Conservation (phyloP, 2,888 invertebrate species). For the Sesia apiformis region DNA sequence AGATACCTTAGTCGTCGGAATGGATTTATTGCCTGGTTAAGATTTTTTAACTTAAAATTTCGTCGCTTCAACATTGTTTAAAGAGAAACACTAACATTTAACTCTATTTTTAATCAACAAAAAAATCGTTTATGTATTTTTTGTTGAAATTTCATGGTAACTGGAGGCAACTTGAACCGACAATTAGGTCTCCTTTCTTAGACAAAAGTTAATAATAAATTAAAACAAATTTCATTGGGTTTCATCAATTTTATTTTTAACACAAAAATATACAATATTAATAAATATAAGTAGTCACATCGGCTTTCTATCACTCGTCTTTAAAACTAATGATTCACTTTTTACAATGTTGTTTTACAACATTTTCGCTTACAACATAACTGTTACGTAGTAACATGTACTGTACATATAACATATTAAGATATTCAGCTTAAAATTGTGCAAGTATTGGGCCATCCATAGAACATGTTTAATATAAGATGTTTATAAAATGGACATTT, state of each 20-base stretch:
- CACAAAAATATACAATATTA: slow-evolving; percentile 72
- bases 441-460: slow-evolving; percentile 28
- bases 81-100: no score
- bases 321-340: slow-evolving; percentile 45
- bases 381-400: background rate
- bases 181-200: no score
- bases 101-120: no score
- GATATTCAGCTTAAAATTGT: slow-evolving; percentile 18
- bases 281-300: slow-evolving; percentile 67
- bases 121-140: no score
- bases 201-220: no score
- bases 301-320: slow-evolving; percentile 54
- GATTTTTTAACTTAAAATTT: no score
- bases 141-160: no score
- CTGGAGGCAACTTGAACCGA: no score
- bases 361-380: slow-evolving; percentile 15
- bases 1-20: no score
- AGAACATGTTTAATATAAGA: slow-evolving; percentile 1
- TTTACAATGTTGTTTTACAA: slow-evolving; percentile 63
- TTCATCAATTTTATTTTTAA: slow-evolving; percentile 49
- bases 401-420: background rate
- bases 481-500: no score
- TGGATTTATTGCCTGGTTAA: no score
- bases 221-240: background rate
- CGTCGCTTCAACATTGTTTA: no score